A percentile compares a stretch with the other conserved stretches of the same genome.
phyloP scores from a whole-genome alignment of 2,888 invertebrate genomes.

The Copidosoma aretas region DNA sequence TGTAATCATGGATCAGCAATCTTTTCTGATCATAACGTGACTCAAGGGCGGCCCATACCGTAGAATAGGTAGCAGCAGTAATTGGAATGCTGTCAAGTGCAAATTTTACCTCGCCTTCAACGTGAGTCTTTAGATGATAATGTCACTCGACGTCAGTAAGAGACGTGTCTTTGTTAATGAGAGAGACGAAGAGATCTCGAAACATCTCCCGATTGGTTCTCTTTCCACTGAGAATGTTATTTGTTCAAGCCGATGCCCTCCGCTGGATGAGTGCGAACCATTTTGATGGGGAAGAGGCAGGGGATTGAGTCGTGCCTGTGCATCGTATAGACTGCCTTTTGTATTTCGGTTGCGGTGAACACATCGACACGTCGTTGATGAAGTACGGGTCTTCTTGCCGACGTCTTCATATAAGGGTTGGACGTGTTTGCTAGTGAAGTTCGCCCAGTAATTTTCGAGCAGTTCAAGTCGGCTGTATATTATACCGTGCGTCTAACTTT shows the following conservation, averaged over 20 bases:
- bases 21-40: not conserved
- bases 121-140: constrained; percentile 13
- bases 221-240: not conserved
- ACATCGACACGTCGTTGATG: no score
- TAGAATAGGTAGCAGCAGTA: constrained; percentile 2
- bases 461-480: no score
- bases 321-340: no score
- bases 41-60: constrained; percentile 6
- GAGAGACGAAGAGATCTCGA: not conserved
- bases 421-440: no score
- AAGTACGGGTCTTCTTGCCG: no score
- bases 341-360: no score
- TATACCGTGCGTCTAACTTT: no score
- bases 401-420: no score
- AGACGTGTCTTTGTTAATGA: not conserved
- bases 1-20: constrained; percentile 9
- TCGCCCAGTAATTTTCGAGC: no score
- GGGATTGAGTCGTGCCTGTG: no score
- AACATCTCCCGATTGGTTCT: not conserved
- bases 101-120: constrained; percentile 1
- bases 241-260: not conserved
- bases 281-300: no score
- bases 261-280: not conserved
- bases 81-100: not conserved
- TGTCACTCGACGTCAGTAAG: constrained; percentile 1